Percentiles rank a stretch among this genome's conserved stretches.
Conservation (phyloP, 2,113 vertebrate genomes). For the Passer domesticus region DNA sequence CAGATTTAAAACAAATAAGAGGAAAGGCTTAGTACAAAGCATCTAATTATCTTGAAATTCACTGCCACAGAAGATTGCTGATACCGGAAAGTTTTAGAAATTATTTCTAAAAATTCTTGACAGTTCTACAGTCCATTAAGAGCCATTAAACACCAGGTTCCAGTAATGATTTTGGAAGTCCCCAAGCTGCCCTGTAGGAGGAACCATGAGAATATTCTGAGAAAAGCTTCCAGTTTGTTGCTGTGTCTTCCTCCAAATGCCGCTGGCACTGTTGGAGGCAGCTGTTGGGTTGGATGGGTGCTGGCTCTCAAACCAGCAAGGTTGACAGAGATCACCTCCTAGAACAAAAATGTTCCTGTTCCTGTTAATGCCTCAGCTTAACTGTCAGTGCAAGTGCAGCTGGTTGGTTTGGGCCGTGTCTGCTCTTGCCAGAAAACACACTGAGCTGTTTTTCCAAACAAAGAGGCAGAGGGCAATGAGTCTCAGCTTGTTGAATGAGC, state of each 20-base stretch:
- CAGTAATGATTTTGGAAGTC: not conserved
- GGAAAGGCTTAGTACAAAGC: not conserved
- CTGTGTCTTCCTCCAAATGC: not conserved
- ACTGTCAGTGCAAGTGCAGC: not conserved
- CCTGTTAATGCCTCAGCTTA: not conserved
- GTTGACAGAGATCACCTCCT: not conserved
- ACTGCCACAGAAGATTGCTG: not conserved
- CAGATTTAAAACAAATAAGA: constrained; percentile 16
- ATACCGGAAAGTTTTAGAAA: not conserved
- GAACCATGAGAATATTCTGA: not conserved
- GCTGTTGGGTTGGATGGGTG: not conserved
- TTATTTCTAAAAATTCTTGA: not conserved
- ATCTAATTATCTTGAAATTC: not conserved
- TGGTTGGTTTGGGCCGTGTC: not conserved
- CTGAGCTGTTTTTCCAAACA: not conserved
- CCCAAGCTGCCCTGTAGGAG: not conserved
- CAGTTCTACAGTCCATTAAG: not conserved
- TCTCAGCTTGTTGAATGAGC: not conserved
- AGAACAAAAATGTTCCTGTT: not conserved
- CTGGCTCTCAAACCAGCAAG: not conserved
- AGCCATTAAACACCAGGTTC: not conserved
- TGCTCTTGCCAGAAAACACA: not conserved
- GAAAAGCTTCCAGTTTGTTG: not conserved
- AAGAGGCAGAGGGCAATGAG: not conserved
- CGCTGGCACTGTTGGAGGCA: not conserved